A percentile compares a stretch with the other conserved stretches of the same genome.
These are phyloP conservation scores for Drosophila pseudoananassae DNA, from an alignment of 1,140 invertebrate genomes.

Conservation along the genomic window DNA sequence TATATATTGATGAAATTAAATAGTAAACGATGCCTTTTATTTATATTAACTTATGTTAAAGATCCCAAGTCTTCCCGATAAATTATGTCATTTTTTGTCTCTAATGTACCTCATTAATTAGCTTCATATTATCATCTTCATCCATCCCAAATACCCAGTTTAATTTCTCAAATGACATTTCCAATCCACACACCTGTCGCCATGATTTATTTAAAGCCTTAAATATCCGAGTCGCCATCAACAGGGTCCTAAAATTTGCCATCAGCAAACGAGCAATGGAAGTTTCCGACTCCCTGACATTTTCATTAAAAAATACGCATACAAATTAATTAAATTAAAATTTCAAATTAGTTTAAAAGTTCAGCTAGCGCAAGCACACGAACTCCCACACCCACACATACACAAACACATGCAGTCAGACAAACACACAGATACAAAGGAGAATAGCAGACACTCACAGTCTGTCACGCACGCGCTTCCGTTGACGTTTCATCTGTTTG, in stretches of 20 bases:
- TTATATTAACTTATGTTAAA: neutral
- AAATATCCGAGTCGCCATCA: neutral
- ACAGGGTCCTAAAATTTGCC: constrained; percentile 13
- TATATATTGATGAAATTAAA: too few species aligned
- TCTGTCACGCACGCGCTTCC: constrained; percentile 61
- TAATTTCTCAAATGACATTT: constrained; percentile 17
- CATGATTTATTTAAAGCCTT: constrained; percentile 39
- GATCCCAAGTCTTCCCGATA: too few species aligned
- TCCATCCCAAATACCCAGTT: neutral
- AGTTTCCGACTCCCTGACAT: constrained; percentile 21
- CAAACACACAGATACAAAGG: constrained; percentile 5
- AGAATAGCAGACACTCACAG: constrained; percentile 18
- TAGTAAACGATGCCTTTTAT: too few species aligned
- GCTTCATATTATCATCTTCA: neutral
- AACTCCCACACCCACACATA: constrained; percentile 2
- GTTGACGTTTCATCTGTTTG: constrained; percentile 20
- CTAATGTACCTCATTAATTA: neutral
- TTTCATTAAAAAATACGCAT: constrained; percentile 51
- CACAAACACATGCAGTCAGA: neutral
- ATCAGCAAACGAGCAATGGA: neutral
- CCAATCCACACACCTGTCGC: constrained; percentile 27
- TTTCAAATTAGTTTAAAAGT: constrained; percentile 78
- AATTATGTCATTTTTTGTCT: neutral
- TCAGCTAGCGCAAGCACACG: constrained; percentile 26
- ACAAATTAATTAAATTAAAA: constrained; percentile 78